A percentile compares a stretch with the other conserved stretches of the same genome.
Conservation (phyloP, 1,140 invertebrate genomes). For the Eueides isabella region DNA sequence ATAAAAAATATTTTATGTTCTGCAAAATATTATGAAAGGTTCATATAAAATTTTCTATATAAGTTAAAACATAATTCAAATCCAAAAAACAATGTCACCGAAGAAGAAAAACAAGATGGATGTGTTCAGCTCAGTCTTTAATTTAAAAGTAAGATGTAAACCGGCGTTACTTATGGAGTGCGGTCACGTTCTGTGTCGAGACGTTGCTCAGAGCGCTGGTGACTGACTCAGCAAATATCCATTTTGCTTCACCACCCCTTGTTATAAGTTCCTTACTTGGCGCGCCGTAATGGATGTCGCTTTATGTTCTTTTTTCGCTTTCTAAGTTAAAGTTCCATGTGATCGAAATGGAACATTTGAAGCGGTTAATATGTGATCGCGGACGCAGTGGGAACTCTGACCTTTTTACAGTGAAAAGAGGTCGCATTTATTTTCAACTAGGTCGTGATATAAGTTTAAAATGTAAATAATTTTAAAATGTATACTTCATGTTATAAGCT, state of each 20-base stretch:
- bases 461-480: background rate
- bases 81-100: background rate
- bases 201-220: constrained; percentile 23
- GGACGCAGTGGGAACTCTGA: constrained; percentile 18
- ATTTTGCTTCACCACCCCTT: constrained; percentile 32
- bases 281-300: constrained; percentile 28
- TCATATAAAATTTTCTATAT: background rate
- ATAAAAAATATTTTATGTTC: constrained; percentile 1
- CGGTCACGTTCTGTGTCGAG: constrained; percentile 24
- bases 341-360: constrained; percentile 21
- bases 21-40: background rate
- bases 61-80: constrained; percentile 10
- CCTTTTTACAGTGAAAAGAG: constrained; percentile 18
- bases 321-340: constrained; percentile 15
- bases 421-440: constrained; percentile 9
- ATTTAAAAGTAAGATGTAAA: constrained; percentile 12
- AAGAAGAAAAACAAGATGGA: constrained; percentile 3
- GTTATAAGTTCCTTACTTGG: constrained; percentile 38
- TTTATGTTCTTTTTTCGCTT: constrained; percentile 33
- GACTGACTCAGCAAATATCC: constrained; percentile 40
- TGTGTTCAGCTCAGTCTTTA: constrained; percentile 1
- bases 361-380: constrained; percentile 20
- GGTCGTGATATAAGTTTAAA: constrained; percentile 6
- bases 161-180: constrained; percentile 13
- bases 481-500: background rate